A percentile compares a stretch with the other conserved stretches of the same genome.
phyloP scores from a whole-genome alignment of 1,140 invertebrate genomes.

The Papilio aristodemus region DNA sequence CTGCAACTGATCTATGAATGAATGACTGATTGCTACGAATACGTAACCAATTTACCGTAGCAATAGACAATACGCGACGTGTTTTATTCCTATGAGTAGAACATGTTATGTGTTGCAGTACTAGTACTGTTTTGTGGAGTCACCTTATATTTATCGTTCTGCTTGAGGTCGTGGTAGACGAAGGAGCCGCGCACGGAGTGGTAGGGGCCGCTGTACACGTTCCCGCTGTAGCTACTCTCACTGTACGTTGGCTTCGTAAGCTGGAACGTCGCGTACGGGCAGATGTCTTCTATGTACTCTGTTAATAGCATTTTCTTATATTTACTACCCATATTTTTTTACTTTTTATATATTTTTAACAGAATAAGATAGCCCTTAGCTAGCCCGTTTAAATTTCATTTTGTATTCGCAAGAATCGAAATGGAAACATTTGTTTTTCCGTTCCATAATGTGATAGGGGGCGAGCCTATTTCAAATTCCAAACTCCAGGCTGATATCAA shows the following conservation, averaged over 20 bases:
- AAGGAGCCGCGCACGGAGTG: constrained; percentile 93
- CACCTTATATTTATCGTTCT: constrained; percentile 83
- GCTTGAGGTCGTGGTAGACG: constrained; percentile 92
- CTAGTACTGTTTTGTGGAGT: neutral
- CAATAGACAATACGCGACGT: no score
- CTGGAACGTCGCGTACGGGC: constrained; percentile 94
- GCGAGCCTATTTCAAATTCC: no score
- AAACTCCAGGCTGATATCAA: no score
- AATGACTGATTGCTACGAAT: no score
- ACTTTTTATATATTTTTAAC: neutral
- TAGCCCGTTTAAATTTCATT: no score
- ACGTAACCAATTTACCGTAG: no score
- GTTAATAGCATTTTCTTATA: constrained; percentile 40
- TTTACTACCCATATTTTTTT: neutral
- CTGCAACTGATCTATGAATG: no score
- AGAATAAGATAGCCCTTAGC: no score
- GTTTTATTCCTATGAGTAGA: neutral
- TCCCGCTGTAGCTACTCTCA: constrained; percentile 93
- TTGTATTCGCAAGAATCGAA: no score
- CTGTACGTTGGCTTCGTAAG: constrained; percentile 91
- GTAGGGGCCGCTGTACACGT: constrained; percentile 91
- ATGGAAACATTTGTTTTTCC: no score
- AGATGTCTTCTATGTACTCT: constrained; percentile 95
- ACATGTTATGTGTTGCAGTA: constrained; percentile 44
- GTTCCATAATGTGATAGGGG: no score